phyloP scores from a whole-genome alignment of 23 tunicate genomes.

The Aplidium turbinatum region DNA sequence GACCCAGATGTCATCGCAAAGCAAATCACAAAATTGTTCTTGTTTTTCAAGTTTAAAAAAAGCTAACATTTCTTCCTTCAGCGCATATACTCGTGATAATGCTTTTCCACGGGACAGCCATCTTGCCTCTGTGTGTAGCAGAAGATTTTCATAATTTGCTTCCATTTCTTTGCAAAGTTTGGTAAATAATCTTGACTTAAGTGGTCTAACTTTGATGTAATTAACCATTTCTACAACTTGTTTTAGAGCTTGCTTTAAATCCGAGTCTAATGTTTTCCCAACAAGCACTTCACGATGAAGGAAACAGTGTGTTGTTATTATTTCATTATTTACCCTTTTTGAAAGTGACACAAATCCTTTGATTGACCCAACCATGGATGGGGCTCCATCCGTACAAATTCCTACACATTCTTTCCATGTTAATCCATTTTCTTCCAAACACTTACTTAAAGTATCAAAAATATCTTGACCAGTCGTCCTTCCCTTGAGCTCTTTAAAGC shows the following conservation, averaged over 20 bases:
- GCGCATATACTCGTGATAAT: conserved; percentile 46
- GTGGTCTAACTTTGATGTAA: conserved; percentile 38
- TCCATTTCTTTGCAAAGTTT: conserved; percentile 35
- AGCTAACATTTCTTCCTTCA: conserved; percentile 42
- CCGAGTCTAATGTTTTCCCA: conserved; percentile 24
- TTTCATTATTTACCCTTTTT: conserved; percentile 14
- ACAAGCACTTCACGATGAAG: conserved; percentile 40
- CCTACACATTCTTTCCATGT: conserved; percentile 34
- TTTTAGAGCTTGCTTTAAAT: conserved; percentile 15
- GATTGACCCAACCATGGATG: conserved; percentile 27
- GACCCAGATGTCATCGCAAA: conserved; percentile 41
- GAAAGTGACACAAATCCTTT: conserved; percentile 27
- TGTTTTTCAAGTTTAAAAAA: conserved; percentile 38
- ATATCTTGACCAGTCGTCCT: conserved; percentile 33
- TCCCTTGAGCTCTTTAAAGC: conserved; percentile 15
- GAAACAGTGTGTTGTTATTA: conserved; percentile 27
- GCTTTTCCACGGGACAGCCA: conserved; percentile 49
- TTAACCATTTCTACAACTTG: conserved; percentile 37
- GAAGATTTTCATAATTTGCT: conserved; percentile 49
- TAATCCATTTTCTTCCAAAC: conserved; percentile 31
- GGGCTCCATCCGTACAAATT: conserved; percentile 28
- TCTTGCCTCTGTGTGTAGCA: conserved; percentile 43
- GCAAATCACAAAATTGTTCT: conserved; percentile 39
- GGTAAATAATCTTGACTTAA: conserved; percentile 30
- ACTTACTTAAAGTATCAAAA: conserved; percentile 29